Evolutionary conservation across 1,140 invertebrate species (phyloP), one percentile per base, ranked within the genome.

Genomic region (Pemphigus obesinymphae): DNA sequence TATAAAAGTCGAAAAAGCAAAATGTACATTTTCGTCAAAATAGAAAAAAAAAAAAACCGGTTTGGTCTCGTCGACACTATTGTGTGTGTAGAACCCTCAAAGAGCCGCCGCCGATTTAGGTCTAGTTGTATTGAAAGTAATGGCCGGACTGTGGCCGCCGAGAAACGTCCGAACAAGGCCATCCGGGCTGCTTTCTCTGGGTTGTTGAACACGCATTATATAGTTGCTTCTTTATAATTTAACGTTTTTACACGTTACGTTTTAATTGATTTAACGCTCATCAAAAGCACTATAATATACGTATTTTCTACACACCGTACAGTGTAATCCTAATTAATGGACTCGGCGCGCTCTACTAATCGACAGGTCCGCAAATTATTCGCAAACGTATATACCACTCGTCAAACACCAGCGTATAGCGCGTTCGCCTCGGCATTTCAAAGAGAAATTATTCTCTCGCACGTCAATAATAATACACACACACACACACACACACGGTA

Each of bases 91-190:
- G 40, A 40, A 43, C 37, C 68, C 68, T 45, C 37, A 26, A 70
- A 45, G 40, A 70, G 37, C 40, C 37, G 37, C 7, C 40, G 68
- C 17, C 37, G 68, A 70, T 70, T 70, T 45, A 45, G 68, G 68
- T 43, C 68, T 70, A 43, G 68, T 70, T 23, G 68, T 70, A 45
- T 70, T 70, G 68, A 70, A 70, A 70, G 68, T 70, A 70, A 70
- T 45, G 68, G 45, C 68, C 68, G 29, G 40, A 45, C 68, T 29
- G 40, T 29, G 40, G 40, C 37, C 37, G 43, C 68, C 40, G 15
- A 45, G n/a, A 45, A 20, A 23, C 68, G 37, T 70, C 68, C 68
- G 68, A 70, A 70, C 68, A 70, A 70, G 68, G 68, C 68, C 68
- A 43, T 70, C 66, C 43, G n/a, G n/a, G n/a, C n/a, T 70, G 68